Evolutionary conservation across 2,797 vertebrate genomes (phyloP), one percentile per base, ranked within the genome.

Genomic region (Acestrorhynchus altus): DNA sequence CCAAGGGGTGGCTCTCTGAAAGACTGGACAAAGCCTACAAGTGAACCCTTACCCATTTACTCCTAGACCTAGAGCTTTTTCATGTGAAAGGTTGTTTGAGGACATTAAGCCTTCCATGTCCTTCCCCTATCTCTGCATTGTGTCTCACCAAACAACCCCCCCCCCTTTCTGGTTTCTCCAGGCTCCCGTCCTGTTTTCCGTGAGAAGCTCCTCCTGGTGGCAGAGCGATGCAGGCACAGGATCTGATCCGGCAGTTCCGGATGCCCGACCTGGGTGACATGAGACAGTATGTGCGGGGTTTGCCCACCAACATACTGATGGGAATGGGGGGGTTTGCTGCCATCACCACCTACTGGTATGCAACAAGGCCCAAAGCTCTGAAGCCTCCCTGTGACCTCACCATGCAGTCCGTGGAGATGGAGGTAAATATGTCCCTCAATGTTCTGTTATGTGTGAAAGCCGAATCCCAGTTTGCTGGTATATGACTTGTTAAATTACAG

Each of bases 271-370:
- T 99, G 52, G 95, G 92, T 20, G 96, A 98, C 8, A 84, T 99
- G 69, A 93, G 95, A 0, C 96, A 98, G 83, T 99, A 97, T 7
- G 76, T 99, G 46, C 94, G 95, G 12, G 91, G 91, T 49, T 90
- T 99, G 40, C 96, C 97, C 0, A 94, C 95, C 39, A 98, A 98
- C 28, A 95, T 96, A 0, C 91, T 99, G 44, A 94, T 99, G 96
- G 97, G 98, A 57, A 92, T 99, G 8, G 97, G 97, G 0, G 97
- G 96, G 2, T 95, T 99, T 0, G 97, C 97, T 0, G 97, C 96
- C 0, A 90, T 99, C 83, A 97, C 96, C 0, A 97, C 97, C 18
- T 98, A 98, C 90, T 99, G 97, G 98, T 96, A 96, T 0, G 94
- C 96, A 74, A 96, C 96, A 0, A 92, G 96, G 71, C 96, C 97